Base-by-base conservation (phyloP, 2,113 vertebrate genomes). In the Carollia perspicillata region DNA sequence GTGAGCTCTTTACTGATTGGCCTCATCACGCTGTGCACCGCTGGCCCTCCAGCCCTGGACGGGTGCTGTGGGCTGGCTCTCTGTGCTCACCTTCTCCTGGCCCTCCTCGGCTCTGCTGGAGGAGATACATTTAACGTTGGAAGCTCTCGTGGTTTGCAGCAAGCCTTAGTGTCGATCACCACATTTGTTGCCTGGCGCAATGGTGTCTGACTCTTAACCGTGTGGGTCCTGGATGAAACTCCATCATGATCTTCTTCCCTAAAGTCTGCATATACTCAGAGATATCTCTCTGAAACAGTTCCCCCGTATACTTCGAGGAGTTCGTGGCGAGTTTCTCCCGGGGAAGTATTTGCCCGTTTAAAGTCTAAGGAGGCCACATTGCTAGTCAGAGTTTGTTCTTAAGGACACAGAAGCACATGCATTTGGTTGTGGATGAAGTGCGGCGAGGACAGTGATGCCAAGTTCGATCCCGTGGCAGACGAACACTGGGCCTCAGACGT, bases 1-100 rank as follows among this genome's bases (percentile, higher is more conserved):
- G 35, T 23, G 30, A 63, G 42, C 42, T 66, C 58, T 77, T 83
- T 92, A 35, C 69, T 94, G 89, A 89, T 35, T 68, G 95, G 65
- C 89, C 79, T 68, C 51, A 20, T 26, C 49, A 44, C 51, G 20
- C 80, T 87, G 47, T 85, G 71, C 37, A 47, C 89, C 22, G 30
- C 26, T 3, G 65, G 35, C 66, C 37, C 58, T 44, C 26, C 7
- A 51, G 35, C 66, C 37, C 58, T 44, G 2, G 0, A 20, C 16
- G 63, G 51, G 16, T 20, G 5, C 5, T 12, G 42, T 17, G 3
- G 26, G 44, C 60, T 0, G 35, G 71, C 68, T 92, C n/a, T 89
- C 92, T 23, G 0, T 44, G 66, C 8, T 2, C 53, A 65, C 69
- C 94, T 83, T 47, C 33, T 51, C 33, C 79, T 44, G 8, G 44